These are phyloP conservation scores for Boloria selene DNA, from an alignment of 2,888 invertebrate genomes.

Conservation along the genomic window DNA sequence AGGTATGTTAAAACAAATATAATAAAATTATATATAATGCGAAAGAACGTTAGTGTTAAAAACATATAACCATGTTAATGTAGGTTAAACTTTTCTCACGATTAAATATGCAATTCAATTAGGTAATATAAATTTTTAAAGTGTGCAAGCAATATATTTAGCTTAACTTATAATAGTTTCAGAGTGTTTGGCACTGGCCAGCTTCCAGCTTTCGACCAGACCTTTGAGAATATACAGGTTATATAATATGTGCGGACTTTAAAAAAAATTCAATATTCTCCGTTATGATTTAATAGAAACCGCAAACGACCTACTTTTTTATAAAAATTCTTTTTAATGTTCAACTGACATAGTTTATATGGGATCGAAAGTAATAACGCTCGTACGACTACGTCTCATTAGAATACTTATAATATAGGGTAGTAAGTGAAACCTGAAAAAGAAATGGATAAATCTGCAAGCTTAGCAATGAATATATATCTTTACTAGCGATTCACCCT, in stretches of 20 bases:
- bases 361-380: conserved; percentile 5
- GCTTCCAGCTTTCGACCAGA: conserved; percentile 39
- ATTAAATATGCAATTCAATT: conserved; percentile 36
- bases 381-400: too few species aligned
- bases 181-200: conserved; percentile 45
- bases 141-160: conserved; percentile 48
- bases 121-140: not conserved
- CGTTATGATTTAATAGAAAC: conserved; percentile 12
- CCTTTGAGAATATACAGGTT: conserved; percentile 19
- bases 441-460: too few species aligned
- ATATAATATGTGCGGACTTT: conserved; percentile 28
- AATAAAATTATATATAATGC: too few species aligned
- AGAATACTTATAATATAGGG: too few species aligned
- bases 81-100: not conserved
- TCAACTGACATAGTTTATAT: not conserved
- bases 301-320: conserved; percentile 22
- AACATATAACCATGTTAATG: too few species aligned
- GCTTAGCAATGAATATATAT: too few species aligned
- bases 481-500: too few species aligned
- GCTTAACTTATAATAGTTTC: conserved; percentile 52
- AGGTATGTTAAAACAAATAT: too few species aligned
- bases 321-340: conserved; percentile 5
- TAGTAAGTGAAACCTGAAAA: too few species aligned
- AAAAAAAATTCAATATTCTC: conserved; percentile 20
- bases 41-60: too few species aligned